Base-by-base conservation (phyloP, 2,797 vertebrate species). In the Danio jaintianensis region DNA sequence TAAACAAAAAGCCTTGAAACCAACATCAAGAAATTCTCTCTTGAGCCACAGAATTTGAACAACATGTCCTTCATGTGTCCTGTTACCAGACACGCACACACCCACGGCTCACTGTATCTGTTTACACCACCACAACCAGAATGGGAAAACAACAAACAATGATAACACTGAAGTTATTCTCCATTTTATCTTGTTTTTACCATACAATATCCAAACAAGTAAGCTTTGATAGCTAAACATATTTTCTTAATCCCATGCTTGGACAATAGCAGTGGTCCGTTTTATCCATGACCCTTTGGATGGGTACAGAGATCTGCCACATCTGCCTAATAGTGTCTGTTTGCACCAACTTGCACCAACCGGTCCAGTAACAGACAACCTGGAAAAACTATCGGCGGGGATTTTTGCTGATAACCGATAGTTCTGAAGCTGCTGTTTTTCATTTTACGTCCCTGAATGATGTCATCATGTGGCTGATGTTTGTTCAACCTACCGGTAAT, bases 1-100 rank as follows among this genome's bases (percentile, higher is more conserved):
- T 75, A 67, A 80, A 81, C 53, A 72, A 59, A 62, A 63, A 43
- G 1, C 2, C 48, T 12, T 55, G 7, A 75, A 75, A 63, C 18
- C 40, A 66, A 64, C 48, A 53, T 43, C 38, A 74, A 36, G 43
- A 59, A 48, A 18, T 74, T 74, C 22, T 40, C 29, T 63, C 16
- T 40, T 50, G 58, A 62, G 59, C 55, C 15, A 66, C 47, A 11
- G 18, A 75, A 45, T 52, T 42, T 53, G 48, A 76, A 42, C n/a
- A 59, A 72, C 18, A 63, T 64, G 73, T 42, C 9, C 29, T 69
- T 43, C 16, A 4, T 72, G 52, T 36, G 4, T 52, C 18, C 13
- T 59, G 7, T 73, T 69, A 66, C 6, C 72, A 74, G n/a, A 42
- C 15, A 52, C n/a, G 22, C 47, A 52, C 7, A 40, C 20, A 66